Evolutionary conservation across 2,888 invertebrate genomes (phyloP).

Genomic region (Pammene fasciana): DNA sequence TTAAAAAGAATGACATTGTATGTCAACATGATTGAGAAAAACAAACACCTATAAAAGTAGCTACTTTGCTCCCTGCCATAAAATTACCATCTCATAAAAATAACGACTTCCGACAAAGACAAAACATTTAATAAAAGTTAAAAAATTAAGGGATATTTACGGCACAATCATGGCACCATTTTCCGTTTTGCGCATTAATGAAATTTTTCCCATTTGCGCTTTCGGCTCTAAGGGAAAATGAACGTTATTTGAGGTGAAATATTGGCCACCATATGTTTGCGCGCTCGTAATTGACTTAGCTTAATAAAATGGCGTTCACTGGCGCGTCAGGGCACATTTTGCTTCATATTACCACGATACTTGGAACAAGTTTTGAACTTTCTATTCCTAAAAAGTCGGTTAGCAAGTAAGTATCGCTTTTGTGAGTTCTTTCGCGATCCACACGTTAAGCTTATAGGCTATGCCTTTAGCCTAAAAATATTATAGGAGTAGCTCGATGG

Average conservation of each 20-base stretch:
- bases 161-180: slow-evolving; percentile 54
- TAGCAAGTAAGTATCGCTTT: neutral
- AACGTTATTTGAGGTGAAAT: slow-evolving; percentile 65
- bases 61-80: slow-evolving; percentile 15
- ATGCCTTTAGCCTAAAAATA: too few species aligned
- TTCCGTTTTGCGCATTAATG: slow-evolving; percentile 58
- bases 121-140: slow-evolving; percentile 42
- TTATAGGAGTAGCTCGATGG: too few species aligned
- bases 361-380: slow-evolving; percentile 13
- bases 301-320: slow-evolving; percentile 66
- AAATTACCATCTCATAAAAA: slow-evolving; percentile 42
- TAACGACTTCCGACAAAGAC: slow-evolving; percentile 40
- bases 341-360: slow-evolving; percentile 11
- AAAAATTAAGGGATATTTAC: slow-evolving; percentile 52
- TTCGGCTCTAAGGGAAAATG: slow-evolving; percentile 56
- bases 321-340: slow-evolving; percentile 42
- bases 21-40: neutral
- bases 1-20: neutral
- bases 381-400: neutral
- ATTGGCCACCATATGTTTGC: slow-evolving; percentile 64
- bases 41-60: slow-evolving; percentile 17
- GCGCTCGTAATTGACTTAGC: slow-evolving; percentile 61
- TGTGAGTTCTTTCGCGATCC: neutral
- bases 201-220: slow-evolving; percentile 59
- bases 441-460: neutral